Evolutionary conservation across 2,797 vertebrate species (phyloP), one percentile per base, ranked within the genome.

Genomic region (Melanotaenia pygmaea): DNA sequence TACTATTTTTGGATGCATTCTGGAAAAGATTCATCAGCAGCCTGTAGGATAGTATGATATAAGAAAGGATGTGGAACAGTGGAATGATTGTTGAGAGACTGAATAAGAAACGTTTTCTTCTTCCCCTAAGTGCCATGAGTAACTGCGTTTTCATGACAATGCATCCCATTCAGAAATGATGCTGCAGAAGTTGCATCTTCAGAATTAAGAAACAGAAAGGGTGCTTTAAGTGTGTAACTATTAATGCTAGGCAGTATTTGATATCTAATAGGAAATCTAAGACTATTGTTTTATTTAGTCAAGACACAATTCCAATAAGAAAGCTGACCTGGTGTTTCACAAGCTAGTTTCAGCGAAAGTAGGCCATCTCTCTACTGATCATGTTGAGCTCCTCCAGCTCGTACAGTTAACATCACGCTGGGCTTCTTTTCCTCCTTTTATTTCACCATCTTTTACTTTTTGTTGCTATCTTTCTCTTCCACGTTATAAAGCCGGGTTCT

Each of bases 331-430:
- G 58, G 58, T 73, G 84, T 81, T 70, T 79, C 73, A 38, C 1
- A 18, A 78, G 72, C 81, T 67, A 67, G 71, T 68, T 80, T 74
- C 51, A 72, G 67, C 51, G 59, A 79, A 91, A 88, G 82, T 87
- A 86, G 89, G 82, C 75, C 83, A 83, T 67, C 74, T 76, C 84
- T 83, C 79, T 63, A 71, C 81, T 87, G 85, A 88, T 88, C 70
- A 59, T 59, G 74, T 80, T 77, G 73, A 84, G 77, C 83, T 76
- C 30, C 82, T 84, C 60, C 65, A 61, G 70, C 84, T 71, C 12
- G 2, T 84, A 63, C 50, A 72, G 43, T 76, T 70, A 64, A 72
- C 76, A 59, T 77, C 75, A 47, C 61, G 30, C 59, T 74, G 54
- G 70, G 65, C 53, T 68, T 20, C 28, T n/a, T 51, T 54, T 37